Base-by-base conservation (phyloP, 2,113 vertebrate species). In the Paralichthys olivaceus region DNA sequence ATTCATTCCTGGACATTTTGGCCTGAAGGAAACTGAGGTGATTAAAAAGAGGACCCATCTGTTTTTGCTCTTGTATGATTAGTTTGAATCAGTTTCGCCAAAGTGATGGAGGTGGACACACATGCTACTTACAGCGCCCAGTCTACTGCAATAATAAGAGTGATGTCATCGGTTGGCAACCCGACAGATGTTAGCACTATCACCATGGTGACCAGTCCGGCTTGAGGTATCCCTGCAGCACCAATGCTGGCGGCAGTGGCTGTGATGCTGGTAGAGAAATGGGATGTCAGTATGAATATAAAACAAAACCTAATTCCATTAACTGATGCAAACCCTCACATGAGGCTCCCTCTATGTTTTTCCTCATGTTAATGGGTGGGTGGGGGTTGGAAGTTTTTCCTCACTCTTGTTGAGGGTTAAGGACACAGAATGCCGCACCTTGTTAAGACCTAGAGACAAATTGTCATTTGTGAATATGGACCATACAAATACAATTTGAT, bases 161-260 rank as follows among this genome's bases (percentile, higher is more conserved):
- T 96, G 94, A 99, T 98, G 94, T 99, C 98, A 0, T 99, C 97
- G 0, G 97, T 99, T 13, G 98, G 98, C 89, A 99, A 90, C n/a
- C 98, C 98, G 6, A 99, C 97, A 0, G 98, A 99, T 47, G 98
- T 99, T 60, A 99, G 93, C 58, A 99, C 98, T 2, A 99, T 98
- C 84, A 98, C 97, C 98, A 99, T 99, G 61, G 98, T 99, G 84
- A 98, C 96, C n/a, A 99, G 96, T 29, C 98, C 98, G 0, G 97
- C 97, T 72, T 99, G 97, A 0, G 97, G 97, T 64, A 99, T 99
- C 6, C 97, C 97, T 8, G 97, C 97, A n/a, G 97, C 97, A 59
- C 97, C 97, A 3, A 99, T 99, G 85, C 97, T 99, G 80, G 97
- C 97, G 0, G 98, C 97, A 0, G 98, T 99, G 11, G 98, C 98